These are phyloP conservation scores for Lymantria dispar DNA, from an alignment of 2,888 invertebrate species.

Conservation along the genomic window DNA sequence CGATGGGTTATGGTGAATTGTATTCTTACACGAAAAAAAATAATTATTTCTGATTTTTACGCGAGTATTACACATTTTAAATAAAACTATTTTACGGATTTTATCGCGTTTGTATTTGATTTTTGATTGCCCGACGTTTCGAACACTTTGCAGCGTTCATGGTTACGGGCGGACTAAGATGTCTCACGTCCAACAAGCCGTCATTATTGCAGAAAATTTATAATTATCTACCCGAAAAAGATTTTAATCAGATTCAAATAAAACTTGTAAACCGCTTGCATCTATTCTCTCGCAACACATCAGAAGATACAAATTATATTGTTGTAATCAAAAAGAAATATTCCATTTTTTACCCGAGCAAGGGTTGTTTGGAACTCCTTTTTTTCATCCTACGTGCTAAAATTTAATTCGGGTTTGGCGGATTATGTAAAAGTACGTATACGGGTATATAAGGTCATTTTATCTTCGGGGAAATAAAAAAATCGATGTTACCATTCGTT, in stretches of 20 bases:
- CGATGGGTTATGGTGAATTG: no score
- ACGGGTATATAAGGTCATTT: constrained; percentile 40
- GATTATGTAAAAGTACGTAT: constrained; percentile 68
- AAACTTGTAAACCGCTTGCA: constrained; percentile 12
- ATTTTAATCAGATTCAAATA: not conserved
- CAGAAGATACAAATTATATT: constrained; percentile 74
- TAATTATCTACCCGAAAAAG: no score
- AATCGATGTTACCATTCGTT: constrained; percentile 13
- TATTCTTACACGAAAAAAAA: no score
- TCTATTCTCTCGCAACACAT: constrained; percentile 31
- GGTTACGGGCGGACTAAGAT: no score
- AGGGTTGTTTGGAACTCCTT: constrained; percentile 67
- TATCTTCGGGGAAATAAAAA: constrained; percentile 29
- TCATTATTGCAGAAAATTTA: no score
- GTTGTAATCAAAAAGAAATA: constrained; percentile 83
- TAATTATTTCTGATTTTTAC: no score
- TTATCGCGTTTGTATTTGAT: no score
- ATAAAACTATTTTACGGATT: no score
- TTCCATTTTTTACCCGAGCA: constrained; percentile 69
- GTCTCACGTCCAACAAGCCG: no score
- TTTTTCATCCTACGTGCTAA: constrained; percentile 74
- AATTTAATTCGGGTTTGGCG: constrained; percentile 77
- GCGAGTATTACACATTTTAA: no score
- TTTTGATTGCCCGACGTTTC: no score
- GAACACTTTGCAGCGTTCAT: no score